Conservation (phyloP, 2,797 vertebrate genomes). For the Alfaro cultratus region DNA sequence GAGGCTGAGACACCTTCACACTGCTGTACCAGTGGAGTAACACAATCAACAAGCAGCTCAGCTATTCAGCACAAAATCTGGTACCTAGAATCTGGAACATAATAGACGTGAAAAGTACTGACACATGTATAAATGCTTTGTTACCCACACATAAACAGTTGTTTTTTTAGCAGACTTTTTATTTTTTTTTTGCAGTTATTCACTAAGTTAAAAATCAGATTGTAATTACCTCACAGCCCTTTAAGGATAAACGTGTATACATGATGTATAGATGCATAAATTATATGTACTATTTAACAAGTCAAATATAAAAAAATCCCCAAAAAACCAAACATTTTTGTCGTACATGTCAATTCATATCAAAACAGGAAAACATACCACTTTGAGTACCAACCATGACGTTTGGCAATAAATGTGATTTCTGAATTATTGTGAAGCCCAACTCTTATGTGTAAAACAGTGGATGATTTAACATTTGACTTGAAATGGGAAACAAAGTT, state of each 20-base stretch:
- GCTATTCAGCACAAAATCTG: slow-evolving; percentile 34
- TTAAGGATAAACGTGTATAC: background rate
- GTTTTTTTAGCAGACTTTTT: background rate
- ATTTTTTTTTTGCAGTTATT: background rate
- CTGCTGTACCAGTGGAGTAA: slow-evolving; percentile 24
- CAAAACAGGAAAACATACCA: background rate
- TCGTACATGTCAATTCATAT: background rate
- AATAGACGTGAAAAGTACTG: slow-evolving; percentile 26
- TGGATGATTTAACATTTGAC: background rate
- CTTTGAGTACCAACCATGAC: background rate
- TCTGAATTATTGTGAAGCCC: background rate
- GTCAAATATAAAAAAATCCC: background rate
- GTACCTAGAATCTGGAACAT: slow-evolving; percentile 25
- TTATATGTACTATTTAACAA: background rate
- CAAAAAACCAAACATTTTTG: background rate
- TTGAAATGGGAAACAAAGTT: background rate
- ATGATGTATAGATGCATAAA: background rate
- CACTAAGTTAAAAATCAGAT: background rate
- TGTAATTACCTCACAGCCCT: background rate
- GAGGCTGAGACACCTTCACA: slow-evolving; percentile 28
- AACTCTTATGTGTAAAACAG: background rate
- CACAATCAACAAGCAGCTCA: slow-evolving; percentile 37
- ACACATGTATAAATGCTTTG: slow-evolving; percentile 22
- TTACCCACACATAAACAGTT: slow-evolving; percentile 21
- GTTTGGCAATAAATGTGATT: background rate